A percentile compares a stretch with the other conserved stretches of the same genome.
phyloP scores from a whole-genome alignment of 2,888 invertebrate genomes.

The Parnassius mnemosyne region DNA sequence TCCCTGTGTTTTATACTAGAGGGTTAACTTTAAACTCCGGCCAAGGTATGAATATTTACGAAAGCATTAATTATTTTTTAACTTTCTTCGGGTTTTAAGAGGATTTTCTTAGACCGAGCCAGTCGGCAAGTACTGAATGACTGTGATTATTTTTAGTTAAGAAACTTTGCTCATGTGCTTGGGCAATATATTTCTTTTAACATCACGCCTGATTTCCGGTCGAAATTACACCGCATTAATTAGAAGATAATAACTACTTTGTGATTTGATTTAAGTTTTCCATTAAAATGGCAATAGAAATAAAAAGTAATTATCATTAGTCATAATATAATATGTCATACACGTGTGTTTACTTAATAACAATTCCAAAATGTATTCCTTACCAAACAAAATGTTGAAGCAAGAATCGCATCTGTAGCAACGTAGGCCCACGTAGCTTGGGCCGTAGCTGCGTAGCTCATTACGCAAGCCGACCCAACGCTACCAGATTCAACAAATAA shows the following conservation, averaged over 20 bases:
- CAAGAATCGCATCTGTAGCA: conserved; percentile 23
- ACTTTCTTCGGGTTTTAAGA: conserved; percentile 74
- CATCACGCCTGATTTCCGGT: conserved; percentile 7
- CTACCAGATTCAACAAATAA: conserved; percentile 50
- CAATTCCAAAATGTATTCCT: too few species aligned
- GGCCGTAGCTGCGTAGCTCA: conserved; percentile 49
- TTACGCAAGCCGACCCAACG: conserved; percentile 41
- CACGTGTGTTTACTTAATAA: too few species aligned
- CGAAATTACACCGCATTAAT: conserved; percentile 10
- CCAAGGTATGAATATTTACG: conserved; percentile 81
- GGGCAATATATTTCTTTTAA: conserved; percentile 34
- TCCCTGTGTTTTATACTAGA: conserved; percentile 42
- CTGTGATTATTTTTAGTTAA: conserved; percentile 51
- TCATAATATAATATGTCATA: too few species aligned
- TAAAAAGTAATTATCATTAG: too few species aligned
- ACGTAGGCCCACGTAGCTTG: conserved; percentile 28
- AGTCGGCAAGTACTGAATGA: conserved; percentile 60
- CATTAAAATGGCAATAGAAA: too few species aligned
- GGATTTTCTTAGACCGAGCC: conserved; percentile 67
- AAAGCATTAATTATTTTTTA: conserved; percentile 82
- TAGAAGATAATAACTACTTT: too few species aligned
- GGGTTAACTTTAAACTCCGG: conserved; percentile 74
- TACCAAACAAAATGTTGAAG: too few species aligned
- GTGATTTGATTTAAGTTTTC: too few species aligned
- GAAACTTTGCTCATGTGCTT: conserved; percentile 34